Evolutionary conservation across 1,140 invertebrate genomes (phyloP).

Genomic region (Drosophila repletoides): DNA sequence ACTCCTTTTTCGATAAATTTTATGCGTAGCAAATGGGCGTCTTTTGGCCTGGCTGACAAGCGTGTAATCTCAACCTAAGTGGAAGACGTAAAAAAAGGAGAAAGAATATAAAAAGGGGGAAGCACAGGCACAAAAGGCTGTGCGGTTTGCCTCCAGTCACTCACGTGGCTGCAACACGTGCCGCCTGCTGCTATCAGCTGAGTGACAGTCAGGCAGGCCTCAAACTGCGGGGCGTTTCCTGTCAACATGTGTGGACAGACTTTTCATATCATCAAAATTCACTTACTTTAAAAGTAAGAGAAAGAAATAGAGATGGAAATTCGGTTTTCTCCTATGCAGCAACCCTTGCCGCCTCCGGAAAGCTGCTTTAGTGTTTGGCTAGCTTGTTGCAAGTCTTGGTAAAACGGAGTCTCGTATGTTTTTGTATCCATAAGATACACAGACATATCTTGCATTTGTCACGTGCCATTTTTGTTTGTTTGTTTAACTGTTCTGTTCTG

Average conservation of each 20-base stretch:
- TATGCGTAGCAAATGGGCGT: slow-evolving; percentile 39
- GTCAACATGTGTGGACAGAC: slow-evolving; percentile 50
- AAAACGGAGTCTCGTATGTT: slow-evolving; percentile 2
- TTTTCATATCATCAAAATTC: slow-evolving; percentile 69
- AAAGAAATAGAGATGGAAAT: slow-evolving; percentile 5
- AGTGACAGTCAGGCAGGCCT: slow-evolving; percentile 3
- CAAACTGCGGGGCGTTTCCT: slow-evolving; percentile 33
- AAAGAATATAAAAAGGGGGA: slow-evolving; percentile 23
- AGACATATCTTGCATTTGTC: slow-evolving; percentile 33
- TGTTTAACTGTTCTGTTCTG: slow-evolving; percentile 7
- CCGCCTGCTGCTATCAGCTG: slow-evolving; percentile 53
- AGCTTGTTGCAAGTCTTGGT: not conserved
- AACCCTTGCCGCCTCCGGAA: slow-evolving; percentile 14
- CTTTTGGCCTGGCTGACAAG: slow-evolving; percentile 55
- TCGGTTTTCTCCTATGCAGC: slow-evolving; percentile 3
- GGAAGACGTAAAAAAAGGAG: slow-evolving; percentile 40
- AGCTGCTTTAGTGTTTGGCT: slow-evolving; percentile 5
- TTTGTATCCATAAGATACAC: slow-evolving; percentile 9
- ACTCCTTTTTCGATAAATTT: slow-evolving; percentile 17
- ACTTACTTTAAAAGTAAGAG: slow-evolving; percentile 40
- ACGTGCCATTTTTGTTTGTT: slow-evolving; percentile 46
- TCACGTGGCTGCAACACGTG: slow-evolving; percentile 70
- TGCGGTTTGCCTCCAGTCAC: slow-evolving; percentile 20
- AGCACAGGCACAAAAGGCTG: not conserved
- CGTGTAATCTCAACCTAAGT: slow-evolving; percentile 71